Base-by-base conservation (phyloP, 1,140 invertebrate species). In the Pseudomyrmex pallidus region DNA sequence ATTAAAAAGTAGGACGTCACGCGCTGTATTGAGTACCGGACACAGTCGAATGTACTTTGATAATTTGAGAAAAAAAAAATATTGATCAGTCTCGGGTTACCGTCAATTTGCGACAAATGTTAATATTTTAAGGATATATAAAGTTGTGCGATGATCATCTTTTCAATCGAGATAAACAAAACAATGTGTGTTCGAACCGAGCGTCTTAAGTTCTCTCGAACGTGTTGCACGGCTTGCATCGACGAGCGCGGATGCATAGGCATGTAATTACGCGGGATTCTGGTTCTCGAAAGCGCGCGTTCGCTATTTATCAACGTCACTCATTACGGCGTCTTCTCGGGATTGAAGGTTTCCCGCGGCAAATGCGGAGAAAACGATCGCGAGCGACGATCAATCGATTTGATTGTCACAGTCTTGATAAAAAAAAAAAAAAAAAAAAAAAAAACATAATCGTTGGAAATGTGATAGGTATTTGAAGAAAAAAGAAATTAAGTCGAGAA, bases 261-360 rank as follows among this genome's bases (percentile, higher is more conserved):
- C 82, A 83, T 89, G 82, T 88, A 89, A 89, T 89, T 89, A 89
- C 83, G 85, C 73, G 74, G 87, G 85, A 84, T 67, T 85, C 86
- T 74, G 80, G 68, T 76, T 86, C 87, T 87, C 83, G 57, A 73
- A 73, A 82, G 85, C 80, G 35, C 35, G 35, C 35, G 85, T 74
- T 62, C 63, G 84, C 89, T 85, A 90, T 90, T 90, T 90, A 90
- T 90, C 89, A 90, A 88, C 85, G 89, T 90, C 89, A 82, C 84
- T 90, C 87, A 86, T 90, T 90, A 90, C 83, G 80, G 78, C 83
- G 76, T 83, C 80, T 68, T 56, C 76, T 22, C 22, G n/a, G 7
- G 62, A 64, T 15, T 35, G 64, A 44, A 52, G 46, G 59, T 17
- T 54, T 50, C 54, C 35, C 35, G 35, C 35, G 68, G 78, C 48